Conservation (phyloP, 2,797 vertebrate species). For the Podarcis siculus region DNA sequence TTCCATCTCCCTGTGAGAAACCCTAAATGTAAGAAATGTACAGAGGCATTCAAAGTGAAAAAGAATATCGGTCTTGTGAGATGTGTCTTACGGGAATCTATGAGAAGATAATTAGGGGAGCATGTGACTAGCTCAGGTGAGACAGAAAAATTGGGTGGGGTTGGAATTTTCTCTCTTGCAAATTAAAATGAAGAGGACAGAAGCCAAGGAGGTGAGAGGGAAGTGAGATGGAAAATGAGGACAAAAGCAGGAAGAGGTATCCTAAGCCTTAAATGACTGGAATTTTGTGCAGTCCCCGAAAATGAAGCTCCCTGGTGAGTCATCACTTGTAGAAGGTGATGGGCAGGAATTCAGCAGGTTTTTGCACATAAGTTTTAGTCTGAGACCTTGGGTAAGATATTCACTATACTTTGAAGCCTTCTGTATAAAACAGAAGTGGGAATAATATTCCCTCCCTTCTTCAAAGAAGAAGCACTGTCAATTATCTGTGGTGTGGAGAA, state of each 20-base stretch:
- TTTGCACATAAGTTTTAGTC: background rate
- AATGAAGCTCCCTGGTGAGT: background rate
- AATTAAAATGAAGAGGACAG: background rate
- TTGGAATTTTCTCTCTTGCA: constrained; percentile 3
- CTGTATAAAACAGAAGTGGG: background rate
- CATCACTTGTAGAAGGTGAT: constrained; percentile 39
- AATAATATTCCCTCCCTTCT: background rate
- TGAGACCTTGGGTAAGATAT: constrained; percentile 5
- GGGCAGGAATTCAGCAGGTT: background rate
- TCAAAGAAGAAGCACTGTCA: background rate
- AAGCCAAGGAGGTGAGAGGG: background rate
- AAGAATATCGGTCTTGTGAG: background rate
- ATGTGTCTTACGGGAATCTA: background rate
- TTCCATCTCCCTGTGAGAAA: background rate
- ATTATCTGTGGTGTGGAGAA: background rate
- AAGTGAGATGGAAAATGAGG: constrained; percentile 9
- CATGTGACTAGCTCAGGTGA: constrained; percentile 7
- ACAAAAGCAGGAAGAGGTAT: constrained; percentile 17
- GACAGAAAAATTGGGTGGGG: constrained; percentile 31
- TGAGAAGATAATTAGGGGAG: constrained; percentile 18
- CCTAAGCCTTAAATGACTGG: background rate
- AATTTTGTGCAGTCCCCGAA: constrained; percentile 38
- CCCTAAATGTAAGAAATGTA: background rate
- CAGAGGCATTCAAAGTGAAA: no score
- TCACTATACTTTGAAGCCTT: background rate